phyloP scores from a whole-genome alignment of 2,888 invertebrate species.

The Netelia melanura region DNA sequence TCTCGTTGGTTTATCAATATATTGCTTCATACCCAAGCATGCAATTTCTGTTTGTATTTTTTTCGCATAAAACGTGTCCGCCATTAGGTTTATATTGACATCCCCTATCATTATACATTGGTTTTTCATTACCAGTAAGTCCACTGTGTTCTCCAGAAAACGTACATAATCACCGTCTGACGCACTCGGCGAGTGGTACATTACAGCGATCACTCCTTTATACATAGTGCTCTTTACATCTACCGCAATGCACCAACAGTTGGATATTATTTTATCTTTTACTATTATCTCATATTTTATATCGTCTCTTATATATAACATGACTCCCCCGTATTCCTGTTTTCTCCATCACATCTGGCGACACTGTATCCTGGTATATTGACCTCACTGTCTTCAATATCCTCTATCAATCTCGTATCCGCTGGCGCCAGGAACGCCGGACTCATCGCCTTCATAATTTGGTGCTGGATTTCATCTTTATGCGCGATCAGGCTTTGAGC shows the following conservation, averaged over 20 bases:
- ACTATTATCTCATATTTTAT: constrained; percentile 10
- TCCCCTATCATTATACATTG: constrained; percentile 32
- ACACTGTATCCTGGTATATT: constrained; percentile 46
- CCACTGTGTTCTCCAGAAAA: not conserved
- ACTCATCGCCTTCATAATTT: constrained; percentile 8
- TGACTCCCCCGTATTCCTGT: constrained; percentile 27
- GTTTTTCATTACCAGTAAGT: constrained; percentile 26
- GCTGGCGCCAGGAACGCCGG: constrained; percentile 37
- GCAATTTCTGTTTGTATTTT: constrained; percentile 48
- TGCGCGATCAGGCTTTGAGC: constrained; percentile 49
- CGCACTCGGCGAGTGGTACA: constrained; percentile 59
- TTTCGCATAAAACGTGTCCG: constrained; percentile 42
- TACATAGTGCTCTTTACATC: constrained; percentile 34
- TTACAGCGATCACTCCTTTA: constrained; percentile 48
- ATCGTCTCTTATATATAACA: constrained; percentile 11
- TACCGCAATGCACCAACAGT: constrained; percentile 16
- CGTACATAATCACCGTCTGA: constrained; percentile 24
- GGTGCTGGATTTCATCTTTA: constrained; percentile 52
- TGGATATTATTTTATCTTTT: not conserved
- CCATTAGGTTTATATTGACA: constrained; percentile 37
- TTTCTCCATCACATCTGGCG: constrained; percentile 40
- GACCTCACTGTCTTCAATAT: constrained; percentile 12
- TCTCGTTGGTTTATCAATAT: constrained; percentile 23
- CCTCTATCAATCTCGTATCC: constrained; percentile 28
- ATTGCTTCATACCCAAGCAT: not conserved